Evolutionary conservation across 2,888 invertebrate genomes (phyloP), one percentile per base, ranked within the genome.

Genomic region (Nymphalis c-album): DNA sequence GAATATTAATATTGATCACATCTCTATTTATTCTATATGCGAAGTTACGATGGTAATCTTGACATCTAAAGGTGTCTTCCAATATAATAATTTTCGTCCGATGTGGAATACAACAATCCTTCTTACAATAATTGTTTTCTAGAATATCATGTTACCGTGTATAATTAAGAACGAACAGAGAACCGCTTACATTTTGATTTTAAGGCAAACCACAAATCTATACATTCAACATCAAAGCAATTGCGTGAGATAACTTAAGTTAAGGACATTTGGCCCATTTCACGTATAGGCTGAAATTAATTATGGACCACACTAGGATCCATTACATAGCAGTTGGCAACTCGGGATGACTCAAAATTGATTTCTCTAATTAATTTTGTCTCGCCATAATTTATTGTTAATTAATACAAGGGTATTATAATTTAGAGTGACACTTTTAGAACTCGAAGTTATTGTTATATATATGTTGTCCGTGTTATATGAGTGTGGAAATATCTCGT

Each of bases 181-280:
- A 20, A 18, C 17, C 20, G 48, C 48, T 46, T 13, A n/a, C 50
- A 46, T 60, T 55, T 20, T 3, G 46, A n/a, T 1, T 61, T 65
- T 70, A 35, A 18, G 47, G 26, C 63, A 63, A 68, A 63, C 69
- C 62, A 60, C 73, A 60, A 60, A 63, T 61, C 67, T 64, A 73
- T 69, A 60, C 59, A 65, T 65, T 60, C 35, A 69, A 70, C 69
- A 74, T 67, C 69, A 71, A 65, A 74, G 69, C 68, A 67, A 71
- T 74, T 60, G 68, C 71, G 70, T 71, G 69, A 69, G 73, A 73
- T 70, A 71, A 66, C 69, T 64, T 62, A 70, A 73, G 68, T 69
- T 68, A 55, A 65, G 72, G 67, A 68, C 72, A 63, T 69, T 71
- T 64, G 57, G 70, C 63, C 70, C 72, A 72, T 72, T 73, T 69